phyloP scores from a whole-genome alignment of 2,888 invertebrate genomes.

The Brassicogethes aeneus region DNA sequence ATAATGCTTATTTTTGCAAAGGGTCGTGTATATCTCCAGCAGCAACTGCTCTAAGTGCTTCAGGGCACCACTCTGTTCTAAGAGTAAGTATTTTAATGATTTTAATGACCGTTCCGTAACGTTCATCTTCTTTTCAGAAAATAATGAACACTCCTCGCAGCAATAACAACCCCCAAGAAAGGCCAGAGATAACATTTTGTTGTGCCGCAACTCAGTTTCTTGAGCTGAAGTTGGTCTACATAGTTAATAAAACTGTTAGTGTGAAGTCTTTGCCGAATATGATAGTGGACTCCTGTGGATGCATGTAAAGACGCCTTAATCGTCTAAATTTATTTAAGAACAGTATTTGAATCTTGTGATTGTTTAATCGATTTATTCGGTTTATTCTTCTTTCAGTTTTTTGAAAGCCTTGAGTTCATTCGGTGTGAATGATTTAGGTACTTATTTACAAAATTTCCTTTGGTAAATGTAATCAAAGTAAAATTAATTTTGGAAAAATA shows the following conservation, averaged over 20 bases:
- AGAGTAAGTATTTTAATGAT: conserved; percentile 54
- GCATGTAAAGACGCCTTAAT: conserved; percentile 48
- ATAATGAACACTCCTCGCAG: too few species aligned
- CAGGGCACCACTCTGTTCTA: conserved; percentile 63
- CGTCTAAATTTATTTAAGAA: conserved; percentile 4
- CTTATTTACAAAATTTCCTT: too few species aligned
- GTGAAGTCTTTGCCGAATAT: conserved; percentile 77
- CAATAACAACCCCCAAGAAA: too few species aligned
- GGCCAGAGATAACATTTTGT: conserved; percentile 68
- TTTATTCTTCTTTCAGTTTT: conserved; percentile 8
- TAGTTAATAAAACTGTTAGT: conserved; percentile 68
- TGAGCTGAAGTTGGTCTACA: conserved; percentile 68
- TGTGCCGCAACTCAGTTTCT: conserved; percentile 80
- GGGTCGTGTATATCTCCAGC: conserved; percentile 70
- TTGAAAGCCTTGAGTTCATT: conserved; percentile 8
- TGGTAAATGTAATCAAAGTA: too few species aligned
- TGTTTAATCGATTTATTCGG: neutral
- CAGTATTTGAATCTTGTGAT: conserved; percentile 20
- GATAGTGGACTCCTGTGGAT: conserved; percentile 87
- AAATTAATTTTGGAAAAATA: too few species aligned
- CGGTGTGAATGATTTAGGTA: neutral
- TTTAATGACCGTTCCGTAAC: too few species aligned
- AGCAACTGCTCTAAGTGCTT: conserved; percentile 55
- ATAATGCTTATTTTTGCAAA: conserved; percentile 81
- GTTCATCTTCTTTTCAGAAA: too few species aligned